Percentiles rank a stretch among this genome's conserved stretches.
phyloP scores from a whole-genome alignment of 1,140 invertebrate genomes.

The Theocolax elegans region DNA sequence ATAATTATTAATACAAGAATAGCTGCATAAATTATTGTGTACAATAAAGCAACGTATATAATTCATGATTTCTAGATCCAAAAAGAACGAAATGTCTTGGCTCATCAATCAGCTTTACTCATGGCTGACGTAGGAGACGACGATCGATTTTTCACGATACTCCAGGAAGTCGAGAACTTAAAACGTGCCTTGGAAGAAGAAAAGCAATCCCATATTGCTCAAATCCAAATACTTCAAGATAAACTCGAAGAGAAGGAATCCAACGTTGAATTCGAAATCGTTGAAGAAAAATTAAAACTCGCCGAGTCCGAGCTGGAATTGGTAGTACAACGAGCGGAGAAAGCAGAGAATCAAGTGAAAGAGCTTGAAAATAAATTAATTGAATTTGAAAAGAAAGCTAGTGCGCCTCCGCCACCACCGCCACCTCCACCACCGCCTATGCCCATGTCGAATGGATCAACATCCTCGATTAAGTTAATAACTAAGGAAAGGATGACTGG shows the following conservation, averaged over 20 bases:
- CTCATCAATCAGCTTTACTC: slow-evolving; percentile 75
- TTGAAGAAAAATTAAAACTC: slow-evolving; percentile 77
- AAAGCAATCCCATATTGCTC: slow-evolving; percentile 66
- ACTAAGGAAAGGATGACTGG: slow-evolving; percentile 53
- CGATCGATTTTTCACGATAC: slow-evolving; percentile 67
- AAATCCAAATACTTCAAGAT: slow-evolving; percentile 72
- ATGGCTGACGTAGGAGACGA: slow-evolving; percentile 71
- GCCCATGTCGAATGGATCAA: slow-evolving; percentile 45
- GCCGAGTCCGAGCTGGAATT: slow-evolving; percentile 75
- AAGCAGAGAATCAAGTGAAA: slow-evolving; percentile 66
- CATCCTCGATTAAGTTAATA: slow-evolving; percentile 57
- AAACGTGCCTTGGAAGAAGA: slow-evolving; percentile 73
- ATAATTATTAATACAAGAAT: no score
- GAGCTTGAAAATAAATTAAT: slow-evolving; percentile 57
- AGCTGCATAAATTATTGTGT: no score
- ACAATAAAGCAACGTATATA: no score
- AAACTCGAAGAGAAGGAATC: slow-evolving; percentile 75
- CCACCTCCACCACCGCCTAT: slow-evolving; percentile 64
- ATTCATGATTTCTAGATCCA: slow-evolving; percentile 50
- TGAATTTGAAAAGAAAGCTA: slow-evolving; percentile 60
- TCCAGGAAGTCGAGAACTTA: slow-evolving; percentile 74
- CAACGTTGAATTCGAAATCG: slow-evolving; percentile 74
- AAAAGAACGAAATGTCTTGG: slow-evolving; percentile 74
- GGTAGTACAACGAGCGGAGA: slow-evolving; percentile 72
- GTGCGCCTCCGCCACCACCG: slow-evolving; percentile 61